Percentiles rank a stretch among this genome's conserved stretches.
phyloP scores from a whole-genome alignment of 2,888 invertebrate species.

The Torymus tubicola region DNA sequence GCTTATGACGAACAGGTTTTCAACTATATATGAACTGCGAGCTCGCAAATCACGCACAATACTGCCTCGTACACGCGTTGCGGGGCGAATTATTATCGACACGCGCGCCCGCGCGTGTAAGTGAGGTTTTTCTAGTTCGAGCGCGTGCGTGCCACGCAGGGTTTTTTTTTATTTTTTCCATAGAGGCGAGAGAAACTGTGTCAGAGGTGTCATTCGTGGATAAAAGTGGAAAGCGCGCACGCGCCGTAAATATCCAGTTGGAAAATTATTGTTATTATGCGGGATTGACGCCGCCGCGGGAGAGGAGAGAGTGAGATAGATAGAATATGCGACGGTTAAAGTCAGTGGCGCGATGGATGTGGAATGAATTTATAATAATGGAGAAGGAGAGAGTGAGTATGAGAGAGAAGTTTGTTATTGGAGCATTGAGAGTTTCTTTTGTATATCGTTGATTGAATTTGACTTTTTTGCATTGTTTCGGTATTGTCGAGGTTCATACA shows the following conservation, averaged over 20 bases:
- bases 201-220: slow-evolving; percentile 13
- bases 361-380: too few species aligned
- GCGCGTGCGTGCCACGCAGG: too few species aligned
- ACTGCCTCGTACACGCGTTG: background rate
- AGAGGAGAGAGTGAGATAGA: background rate
- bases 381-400: too few species aligned
- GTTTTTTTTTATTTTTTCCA: background rate
- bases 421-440: too few species aligned
- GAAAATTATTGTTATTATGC: slow-evolving; percentile 18
- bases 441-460: too few species aligned
- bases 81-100: slow-evolving; percentile 37
- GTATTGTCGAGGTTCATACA: too few species aligned
- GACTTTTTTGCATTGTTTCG: too few species aligned
- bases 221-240: slow-evolving; percentile 16
- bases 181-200: slow-evolving; percentile 10
- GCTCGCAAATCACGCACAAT: slow-evolving; percentile 44
- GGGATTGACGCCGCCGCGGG: background rate
- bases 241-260: background rate
- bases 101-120: background rate
- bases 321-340: too few species aligned
- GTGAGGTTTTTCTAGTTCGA: background rate
- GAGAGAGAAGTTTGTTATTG: too few species aligned
- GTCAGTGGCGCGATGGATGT: too few species aligned
- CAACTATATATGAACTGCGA: background rate
- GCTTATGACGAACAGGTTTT: background rate